Evolutionary conservation across 2,888 invertebrate genomes (phyloP), one percentile per base, ranked within the genome.

Genomic region (Drosophila neonasuta): DNA sequence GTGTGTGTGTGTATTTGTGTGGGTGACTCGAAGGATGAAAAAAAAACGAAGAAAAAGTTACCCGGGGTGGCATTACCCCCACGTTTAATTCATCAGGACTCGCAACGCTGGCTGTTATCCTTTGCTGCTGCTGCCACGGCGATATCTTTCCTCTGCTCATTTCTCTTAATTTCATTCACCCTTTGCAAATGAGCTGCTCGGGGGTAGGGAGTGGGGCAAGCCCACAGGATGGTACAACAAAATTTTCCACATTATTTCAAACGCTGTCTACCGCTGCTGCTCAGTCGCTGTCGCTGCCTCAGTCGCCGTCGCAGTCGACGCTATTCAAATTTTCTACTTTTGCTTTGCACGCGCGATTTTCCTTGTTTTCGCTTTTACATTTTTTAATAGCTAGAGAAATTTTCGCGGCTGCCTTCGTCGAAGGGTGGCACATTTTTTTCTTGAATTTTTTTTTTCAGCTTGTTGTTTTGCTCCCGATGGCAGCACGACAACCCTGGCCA

Each of bases 351-450:
- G 80, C 88, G 88, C 83, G 87, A 82, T 82, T 83, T 87, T 84
- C 79, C 86, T 84, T 84, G 85, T 87, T 84, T 84, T 84, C 85
- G 87, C 86, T 84, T 86, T 86, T 84, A 78, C 84, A 88, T 86
- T 87, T 87, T 81, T 82, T 82, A 82, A 82, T 82, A 82, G 81
- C 87, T 85, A 86, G 69, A 87, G 87, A 74, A 70, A 74, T 79
- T 76, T 72, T 79, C 66, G 63, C 59, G 56, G 67, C 62, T 65
- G 55, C 64, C 65, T 20, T 42, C 24, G 58, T 58, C 60, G 71
- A 62, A 70, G 75, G 76, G 76, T 77, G 79, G 76, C 60, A 68
- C 68, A 30, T 58, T 69, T 76, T 66, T 77, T 62, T 13, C 51
- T 54, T 45, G 32, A 49, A 50, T 13, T 13, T 24, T 39, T 51